These are phyloP conservation scores for Herminia tarsipennalis DNA, from an alignment of 2,888 invertebrate genomes.

Conservation along the genomic window DNA sequence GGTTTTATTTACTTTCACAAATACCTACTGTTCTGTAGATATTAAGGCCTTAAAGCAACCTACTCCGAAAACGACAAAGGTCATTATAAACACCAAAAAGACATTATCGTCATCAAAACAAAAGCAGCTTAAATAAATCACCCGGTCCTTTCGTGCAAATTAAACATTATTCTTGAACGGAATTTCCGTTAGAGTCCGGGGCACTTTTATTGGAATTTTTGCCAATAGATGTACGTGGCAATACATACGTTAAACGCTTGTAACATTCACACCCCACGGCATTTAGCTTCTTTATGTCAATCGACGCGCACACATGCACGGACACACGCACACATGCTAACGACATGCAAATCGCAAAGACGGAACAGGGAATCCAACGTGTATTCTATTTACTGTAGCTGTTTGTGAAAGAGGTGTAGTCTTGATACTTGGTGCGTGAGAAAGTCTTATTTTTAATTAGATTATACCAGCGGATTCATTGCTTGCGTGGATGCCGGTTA, in stretches of 20 bases:
- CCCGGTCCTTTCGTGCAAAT: conserved; percentile 70
- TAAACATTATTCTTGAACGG: conserved; percentile 82
- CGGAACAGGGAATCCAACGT: conserved; percentile 78
- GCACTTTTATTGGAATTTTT: conserved; percentile 84
- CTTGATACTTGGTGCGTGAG: conserved; percentile 56
- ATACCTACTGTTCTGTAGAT: no score
- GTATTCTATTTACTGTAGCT: conserved; percentile 81
- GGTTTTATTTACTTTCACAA: not conserved
- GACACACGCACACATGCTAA: conserved; percentile 46
- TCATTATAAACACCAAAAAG: not conserved
- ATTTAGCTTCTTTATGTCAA: conserved; percentile 80
- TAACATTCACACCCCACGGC: conserved; percentile 71
- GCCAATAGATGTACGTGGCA: conserved; percentile 81
- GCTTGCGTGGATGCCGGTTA: no score
- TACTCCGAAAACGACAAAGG: not conserved
- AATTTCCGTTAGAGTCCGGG: conserved; percentile 60
- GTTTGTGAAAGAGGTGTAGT: conserved; percentile 38
- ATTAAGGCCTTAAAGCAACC: not conserved
- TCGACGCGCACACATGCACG: conserved; percentile 56
- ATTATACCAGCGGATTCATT: no score
- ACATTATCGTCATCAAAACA: conserved; percentile 19
- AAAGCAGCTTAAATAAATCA: conserved; percentile 65
- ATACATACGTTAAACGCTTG: conserved; percentile 77
- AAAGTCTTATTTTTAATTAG: not conserved
- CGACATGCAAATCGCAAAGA: conserved; percentile 80